A percentile compares a stretch with the other conserved stretches of the same genome.
Conservation (phyloP, 2,113 vertebrate species). For the Apteryx owenii region DNA sequence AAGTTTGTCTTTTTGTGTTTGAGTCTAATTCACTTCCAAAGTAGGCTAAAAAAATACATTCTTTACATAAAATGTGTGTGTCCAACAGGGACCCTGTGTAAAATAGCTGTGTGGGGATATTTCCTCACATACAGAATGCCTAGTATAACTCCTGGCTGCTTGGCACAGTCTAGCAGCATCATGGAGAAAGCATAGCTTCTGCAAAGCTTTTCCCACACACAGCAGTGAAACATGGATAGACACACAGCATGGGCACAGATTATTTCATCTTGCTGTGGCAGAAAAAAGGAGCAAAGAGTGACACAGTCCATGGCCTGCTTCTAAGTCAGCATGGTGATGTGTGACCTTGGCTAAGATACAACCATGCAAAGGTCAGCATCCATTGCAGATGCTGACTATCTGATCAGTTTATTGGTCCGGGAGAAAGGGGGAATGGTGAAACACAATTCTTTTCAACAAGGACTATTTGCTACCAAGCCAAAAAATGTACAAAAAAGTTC, state of each 20-base stretch:
- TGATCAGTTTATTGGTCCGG: background rate
- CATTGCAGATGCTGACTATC: background rate
- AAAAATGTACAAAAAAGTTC: background rate
- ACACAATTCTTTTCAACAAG: background rate
- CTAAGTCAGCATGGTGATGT: background rate
- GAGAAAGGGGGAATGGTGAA: background rate
- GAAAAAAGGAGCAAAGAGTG: background rate
- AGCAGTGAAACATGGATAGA: background rate
- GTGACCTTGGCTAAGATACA: background rate
- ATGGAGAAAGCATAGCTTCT: background rate
- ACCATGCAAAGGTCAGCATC: background rate
- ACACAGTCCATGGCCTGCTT: background rate
- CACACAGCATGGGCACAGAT: background rate
- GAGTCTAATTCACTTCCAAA: background rate
- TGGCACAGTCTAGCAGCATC: background rate
- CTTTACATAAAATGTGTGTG: background rate
- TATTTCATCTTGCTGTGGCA: background rate
- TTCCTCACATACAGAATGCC: background rate
- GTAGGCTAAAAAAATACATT: background rate
- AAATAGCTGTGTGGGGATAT: background rate
- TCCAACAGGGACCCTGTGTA: background rate
- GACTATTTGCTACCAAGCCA: background rate
- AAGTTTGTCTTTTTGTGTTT: background rate
- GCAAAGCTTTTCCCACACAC: background rate
- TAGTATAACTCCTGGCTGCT: background rate